Evolutionary conservation across 1,140 invertebrate species (phyloP).

Genomic region (Aphelenchoides avenae): DNA sequence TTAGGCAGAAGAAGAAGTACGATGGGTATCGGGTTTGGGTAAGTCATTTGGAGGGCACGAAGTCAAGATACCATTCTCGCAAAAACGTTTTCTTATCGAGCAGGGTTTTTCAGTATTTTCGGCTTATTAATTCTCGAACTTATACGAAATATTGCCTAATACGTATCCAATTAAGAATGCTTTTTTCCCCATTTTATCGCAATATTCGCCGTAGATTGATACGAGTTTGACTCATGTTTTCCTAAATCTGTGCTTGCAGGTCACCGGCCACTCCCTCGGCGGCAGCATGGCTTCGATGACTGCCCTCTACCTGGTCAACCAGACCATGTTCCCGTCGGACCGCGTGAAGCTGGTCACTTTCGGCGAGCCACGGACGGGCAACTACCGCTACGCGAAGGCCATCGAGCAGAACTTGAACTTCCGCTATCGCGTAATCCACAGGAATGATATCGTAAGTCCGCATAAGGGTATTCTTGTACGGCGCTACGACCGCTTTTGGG

Average conservation of each 20-base stretch:
- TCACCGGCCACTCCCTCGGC: constrained; percentile 54
- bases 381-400: constrained; percentile 53
- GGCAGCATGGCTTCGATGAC: constrained; percentile 57
- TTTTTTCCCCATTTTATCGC: not conserved
- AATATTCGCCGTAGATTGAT: not conserved
- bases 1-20: constrained; percentile 50
- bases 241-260: constrained; percentile 18
- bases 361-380: constrained; percentile 57
- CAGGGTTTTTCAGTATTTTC: not conserved
- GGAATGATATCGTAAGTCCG: constrained; percentile 55
- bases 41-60: not conserved
- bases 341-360: constrained; percentile 54
- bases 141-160: too few species aligned
- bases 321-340: constrained; percentile 46
- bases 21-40: constrained; percentile 55
- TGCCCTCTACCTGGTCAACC: constrained; percentile 55
- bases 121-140: too few species aligned
- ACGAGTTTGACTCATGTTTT: not conserved
- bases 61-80: too few species aligned
- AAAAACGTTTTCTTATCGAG: not conserved
- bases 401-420: constrained; percentile 50
- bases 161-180: too few species aligned
- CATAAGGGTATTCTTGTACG: too few species aligned
- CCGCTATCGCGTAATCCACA: constrained; percentile 53
- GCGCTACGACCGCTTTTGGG: too few species aligned